phyloP scores from a whole-genome alignment of 2,113 vertebrate genomes.

The Cottus gobio region DNA sequence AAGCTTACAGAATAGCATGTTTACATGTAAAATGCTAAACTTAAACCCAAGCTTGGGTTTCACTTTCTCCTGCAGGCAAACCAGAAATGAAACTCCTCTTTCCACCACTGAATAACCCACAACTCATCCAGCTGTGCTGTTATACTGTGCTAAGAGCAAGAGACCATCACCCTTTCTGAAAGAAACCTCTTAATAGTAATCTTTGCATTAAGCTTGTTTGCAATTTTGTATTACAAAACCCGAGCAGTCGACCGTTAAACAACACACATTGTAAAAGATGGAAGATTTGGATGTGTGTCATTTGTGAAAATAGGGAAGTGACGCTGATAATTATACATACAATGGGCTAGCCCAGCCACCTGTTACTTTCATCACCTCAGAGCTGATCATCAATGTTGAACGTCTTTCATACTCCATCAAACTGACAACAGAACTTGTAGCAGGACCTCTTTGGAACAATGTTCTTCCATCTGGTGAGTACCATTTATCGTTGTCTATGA shows the following conservation, averaged over 20 bases:
- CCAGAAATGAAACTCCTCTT: conserved; percentile 50
- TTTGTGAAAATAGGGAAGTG: conserved; percentile 75
- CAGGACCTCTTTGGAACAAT: conserved; percentile 47
- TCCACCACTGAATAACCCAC: background rate
- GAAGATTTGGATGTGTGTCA: conserved; percentile 23
- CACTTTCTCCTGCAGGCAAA: conserved; percentile 64
- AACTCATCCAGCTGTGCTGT: conserved; percentile 2
- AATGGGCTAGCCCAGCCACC: conserved; percentile 53
- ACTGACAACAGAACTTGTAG: conserved; percentile 21
- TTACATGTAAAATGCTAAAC: conserved; percentile 5
- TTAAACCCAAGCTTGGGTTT: conserved; percentile 48
- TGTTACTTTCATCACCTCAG: conserved; percentile 67
- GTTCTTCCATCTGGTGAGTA: conserved; percentile 65
- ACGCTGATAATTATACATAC: conserved; percentile 66
- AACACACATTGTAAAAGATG: background rate
- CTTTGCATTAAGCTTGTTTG: background rate
- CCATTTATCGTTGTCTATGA: background rate
- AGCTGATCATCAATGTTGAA: conserved; percentile 9
- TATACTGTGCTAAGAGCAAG: background rate
- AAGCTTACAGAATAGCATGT: conserved; percentile 20
- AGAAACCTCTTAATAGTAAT: background rate
- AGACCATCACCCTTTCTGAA: background rate
- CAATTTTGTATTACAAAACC: background rate
- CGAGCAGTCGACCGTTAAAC: background rate
- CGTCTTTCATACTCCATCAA: conserved; percentile 11